These are phyloP conservation scores for Bradypus variegatus DNA, from an alignment of 2,797 vertebrate species.

Conservation along the genomic window DNA sequence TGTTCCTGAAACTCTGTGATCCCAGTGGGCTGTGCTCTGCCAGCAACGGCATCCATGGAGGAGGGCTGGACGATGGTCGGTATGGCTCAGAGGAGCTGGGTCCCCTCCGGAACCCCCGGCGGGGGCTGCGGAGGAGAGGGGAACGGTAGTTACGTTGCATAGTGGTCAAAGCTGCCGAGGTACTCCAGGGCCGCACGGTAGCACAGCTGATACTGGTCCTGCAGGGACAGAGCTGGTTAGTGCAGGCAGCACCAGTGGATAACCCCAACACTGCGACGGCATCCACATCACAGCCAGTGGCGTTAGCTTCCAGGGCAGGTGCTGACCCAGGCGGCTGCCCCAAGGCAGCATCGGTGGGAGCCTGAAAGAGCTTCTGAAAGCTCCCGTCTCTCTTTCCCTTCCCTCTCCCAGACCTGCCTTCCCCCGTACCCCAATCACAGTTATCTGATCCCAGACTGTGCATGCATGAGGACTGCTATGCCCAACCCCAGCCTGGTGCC, in stretches of 20 bases:
- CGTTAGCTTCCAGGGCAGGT: background rate
- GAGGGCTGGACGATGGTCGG: slow-evolving; percentile 77
- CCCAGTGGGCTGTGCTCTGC: slow-evolving; percentile 72
- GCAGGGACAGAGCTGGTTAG: slow-evolving; percentile 23
- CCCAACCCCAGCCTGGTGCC: background rate
- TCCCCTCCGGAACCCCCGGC: slow-evolving; percentile 72
- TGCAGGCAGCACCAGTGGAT: rapidly evolving
- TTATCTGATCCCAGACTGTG: background rate
- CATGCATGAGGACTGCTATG: background rate
- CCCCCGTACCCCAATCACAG: background rate
- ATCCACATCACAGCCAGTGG: rapidly evolving
- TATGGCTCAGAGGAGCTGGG: slow-evolving; percentile 83
- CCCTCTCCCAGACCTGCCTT: background rate
- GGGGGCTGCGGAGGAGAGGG: slow-evolving; percentile 68
- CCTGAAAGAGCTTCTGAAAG: background rate
- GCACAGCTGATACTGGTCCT: slow-evolving; percentile 99
- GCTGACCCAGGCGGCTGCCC: background rate
- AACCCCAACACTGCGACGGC: background rate
- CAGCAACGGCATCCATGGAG: slow-evolving; percentile 73
- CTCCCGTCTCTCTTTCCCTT: background rate
- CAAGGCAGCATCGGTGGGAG: background rate
- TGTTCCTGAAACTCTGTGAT: slow-evolving; percentile 75
- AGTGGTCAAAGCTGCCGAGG: slow-evolving; percentile 98
- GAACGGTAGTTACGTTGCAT: slow-evolving; percentile 93
- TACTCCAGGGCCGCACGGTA: slow-evolving; percentile 97